Percentiles rank a stretch among this genome's conserved stretches.
Conservation (phyloP, 2,888 invertebrate species). For the Itoplectis maculator region DNA sequence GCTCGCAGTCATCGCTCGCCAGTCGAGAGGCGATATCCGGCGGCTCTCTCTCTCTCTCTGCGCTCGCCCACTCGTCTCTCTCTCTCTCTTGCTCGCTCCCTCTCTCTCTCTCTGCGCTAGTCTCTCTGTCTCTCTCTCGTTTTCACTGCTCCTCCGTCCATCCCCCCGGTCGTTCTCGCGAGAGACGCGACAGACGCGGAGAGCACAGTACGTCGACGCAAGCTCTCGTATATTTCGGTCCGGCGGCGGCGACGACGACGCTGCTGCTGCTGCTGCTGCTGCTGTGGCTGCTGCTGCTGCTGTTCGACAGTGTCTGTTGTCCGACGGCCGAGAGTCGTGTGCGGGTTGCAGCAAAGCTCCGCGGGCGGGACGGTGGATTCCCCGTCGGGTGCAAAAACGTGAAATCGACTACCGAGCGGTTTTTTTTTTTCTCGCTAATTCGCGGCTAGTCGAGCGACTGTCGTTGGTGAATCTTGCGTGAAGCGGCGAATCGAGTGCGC, state of each 20-base stretch:
- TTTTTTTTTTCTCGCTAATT: no score
- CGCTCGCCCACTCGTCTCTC: background rate
- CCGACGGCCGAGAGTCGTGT: background rate
- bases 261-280: background rate
- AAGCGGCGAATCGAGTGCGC: no score
- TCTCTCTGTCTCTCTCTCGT: conserved; percentile 5
- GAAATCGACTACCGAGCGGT: no score
- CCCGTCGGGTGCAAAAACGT: no score
- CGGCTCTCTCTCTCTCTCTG: conserved; percentile 4
- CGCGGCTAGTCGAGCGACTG: no score
- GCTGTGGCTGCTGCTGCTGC: background rate
- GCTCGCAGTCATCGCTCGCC: conserved; percentile 1
- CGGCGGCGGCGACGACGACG: conserved; percentile 10
- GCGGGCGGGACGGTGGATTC: background rate
- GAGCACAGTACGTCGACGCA: conserved; percentile 25
- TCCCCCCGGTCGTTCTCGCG: background rate
- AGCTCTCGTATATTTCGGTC: conserved; percentile 15
- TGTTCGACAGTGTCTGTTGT: conserved; percentile 19
- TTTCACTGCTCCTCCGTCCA: background rate
- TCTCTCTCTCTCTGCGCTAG: background rate
- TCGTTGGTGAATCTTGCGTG: no score
- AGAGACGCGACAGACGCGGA: no score
- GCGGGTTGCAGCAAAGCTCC: no score
- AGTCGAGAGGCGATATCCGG: conserved; percentile 2
- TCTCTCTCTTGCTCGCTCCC: background rate